Percentiles rank a stretch among this genome's conserved stretches.
Conservation (phyloP, 2,797 vertebrate species). For the Poecilia gillii region DNA sequence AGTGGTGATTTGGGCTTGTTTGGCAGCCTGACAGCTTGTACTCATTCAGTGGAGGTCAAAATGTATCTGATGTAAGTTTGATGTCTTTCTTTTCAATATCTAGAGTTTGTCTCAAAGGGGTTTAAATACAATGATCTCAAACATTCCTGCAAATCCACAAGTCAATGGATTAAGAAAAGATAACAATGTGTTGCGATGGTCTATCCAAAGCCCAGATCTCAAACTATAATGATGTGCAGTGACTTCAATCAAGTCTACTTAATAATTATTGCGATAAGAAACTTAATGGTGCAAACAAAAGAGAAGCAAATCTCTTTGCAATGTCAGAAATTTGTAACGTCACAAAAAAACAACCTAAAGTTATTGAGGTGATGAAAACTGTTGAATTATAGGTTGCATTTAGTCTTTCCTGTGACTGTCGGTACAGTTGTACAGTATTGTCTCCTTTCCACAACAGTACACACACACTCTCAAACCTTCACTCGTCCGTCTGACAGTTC, state of each 20-base stretch:
- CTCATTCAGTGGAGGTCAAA: background rate
- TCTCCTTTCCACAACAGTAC: background rate
- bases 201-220: background rate
- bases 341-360: background rate
- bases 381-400: background rate
- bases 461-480: conserved; percentile 16
- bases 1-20: background rate
- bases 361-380: background rate
- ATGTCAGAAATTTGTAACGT: background rate
- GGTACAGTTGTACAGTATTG: too few relatives aligned
- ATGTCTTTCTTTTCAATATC: background rate
- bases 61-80: background rate
- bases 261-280: background rate
- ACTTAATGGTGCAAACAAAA: background rate
- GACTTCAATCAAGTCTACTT: background rate
- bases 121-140: background rate
- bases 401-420: background rate
- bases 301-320: background rate
- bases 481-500: conserved; percentile 15
- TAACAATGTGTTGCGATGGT: background rate
- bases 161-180: background rate
- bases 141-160: background rate
- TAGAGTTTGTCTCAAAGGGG: background rate
- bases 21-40: background rate
- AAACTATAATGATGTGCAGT: background rate